Evolutionary conservation across 2,888 invertebrate species (phyloP).

Genomic region (Agrenia bidenticulata): DNA sequence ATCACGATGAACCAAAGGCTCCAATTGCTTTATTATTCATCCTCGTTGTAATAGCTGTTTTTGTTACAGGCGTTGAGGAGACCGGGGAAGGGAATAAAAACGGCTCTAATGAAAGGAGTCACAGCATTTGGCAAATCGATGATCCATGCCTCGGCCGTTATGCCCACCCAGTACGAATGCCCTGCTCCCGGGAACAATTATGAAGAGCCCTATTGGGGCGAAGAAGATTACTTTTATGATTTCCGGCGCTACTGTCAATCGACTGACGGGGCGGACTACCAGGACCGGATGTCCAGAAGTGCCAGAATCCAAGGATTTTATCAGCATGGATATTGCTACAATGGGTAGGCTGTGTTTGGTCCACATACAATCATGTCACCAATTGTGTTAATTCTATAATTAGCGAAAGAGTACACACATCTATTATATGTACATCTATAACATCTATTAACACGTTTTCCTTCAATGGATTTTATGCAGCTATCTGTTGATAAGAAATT

Average conservation of each 20-base stretch:
- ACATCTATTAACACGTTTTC: too few relatives aligned
- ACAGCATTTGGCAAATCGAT: conserved; percentile 28
- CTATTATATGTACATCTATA: too few relatives aligned
- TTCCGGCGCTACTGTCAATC: conserved; percentile 1
- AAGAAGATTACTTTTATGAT: conserved; percentile 2
- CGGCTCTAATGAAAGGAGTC: conserved; percentile 4
- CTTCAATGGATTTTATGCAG: too few relatives aligned
- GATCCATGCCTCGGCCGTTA: conserved; percentile 24
- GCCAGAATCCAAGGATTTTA: conserved; percentile 16
- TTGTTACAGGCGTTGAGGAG: not conserved
- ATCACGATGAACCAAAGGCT: too few relatives aligned
- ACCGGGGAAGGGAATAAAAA: not conserved
- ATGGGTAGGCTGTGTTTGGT: conserved; percentile 11
- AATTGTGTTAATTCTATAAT: too few relatives aligned
- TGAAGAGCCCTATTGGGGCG: conserved; percentile 10
- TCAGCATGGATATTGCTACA: conserved; percentile 34
- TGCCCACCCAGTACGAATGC: conserved; percentile 22
- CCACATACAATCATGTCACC: too few relatives aligned
- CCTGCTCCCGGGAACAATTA: conserved; percentile 14
- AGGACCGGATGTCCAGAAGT: conserved; percentile 12
- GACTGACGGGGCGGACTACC: not conserved
- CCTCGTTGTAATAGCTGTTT: too few relatives aligned
- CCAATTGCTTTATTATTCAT: too few relatives aligned
- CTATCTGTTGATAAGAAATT: too few relatives aligned
- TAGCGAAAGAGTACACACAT: too few relatives aligned